Base-by-base conservation (phyloP, 1,140 invertebrate genomes). In the Coenobita brevimanus region DNA sequence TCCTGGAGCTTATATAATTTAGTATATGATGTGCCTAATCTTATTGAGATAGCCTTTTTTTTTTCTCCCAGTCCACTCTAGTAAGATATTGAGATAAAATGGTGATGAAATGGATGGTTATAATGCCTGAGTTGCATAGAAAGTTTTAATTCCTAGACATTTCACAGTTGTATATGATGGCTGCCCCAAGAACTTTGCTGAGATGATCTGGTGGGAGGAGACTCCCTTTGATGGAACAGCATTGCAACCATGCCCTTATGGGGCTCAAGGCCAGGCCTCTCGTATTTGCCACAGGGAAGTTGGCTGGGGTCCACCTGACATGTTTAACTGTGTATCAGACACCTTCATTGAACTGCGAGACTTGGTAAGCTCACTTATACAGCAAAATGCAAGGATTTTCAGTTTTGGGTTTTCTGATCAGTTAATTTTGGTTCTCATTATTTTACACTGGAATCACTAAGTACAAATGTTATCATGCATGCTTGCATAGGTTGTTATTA, bases 301-400 rank as follows among this genome's bases (percentile, higher is more conserved):
- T 84, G 95, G 96, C 82, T 99, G 98, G 98, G 94, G 95, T 89
- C 93, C 94, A 30, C 96, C 98, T 0, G 96, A 99, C 93, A 94
- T 98, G 92, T 98, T 98, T 90, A 98, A 98, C 92, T 99, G 98
- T 92, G 98, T 97, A 0, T 98, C 97, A 6, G 95, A 96, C 57
- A 94, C 94, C 0, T 99, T 99, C 91, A 93, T 96, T 3, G 95
- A 97, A 84, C 93, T 98, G 21, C 92, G 96, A 15, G 95, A 96
- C 89, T 95, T 96, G 93, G 95, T 97, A 92, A 92, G 91, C 57
- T 17, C 15, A 33, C 21, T 69, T 79, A n/a, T n/a, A n/a, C n/a
- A n/a, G n/a, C n/a, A n/a, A n/a, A n/a, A n/a, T n/a, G n/a, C n/a
- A n/a, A n/a, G n/a, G n/a, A n/a, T n/a, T n/a, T n/a, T n/a, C n/a